Conservation (phyloP, 35 echinoderm and acorn worm genomes). For the Apostichopus parvimensis region DNA sequence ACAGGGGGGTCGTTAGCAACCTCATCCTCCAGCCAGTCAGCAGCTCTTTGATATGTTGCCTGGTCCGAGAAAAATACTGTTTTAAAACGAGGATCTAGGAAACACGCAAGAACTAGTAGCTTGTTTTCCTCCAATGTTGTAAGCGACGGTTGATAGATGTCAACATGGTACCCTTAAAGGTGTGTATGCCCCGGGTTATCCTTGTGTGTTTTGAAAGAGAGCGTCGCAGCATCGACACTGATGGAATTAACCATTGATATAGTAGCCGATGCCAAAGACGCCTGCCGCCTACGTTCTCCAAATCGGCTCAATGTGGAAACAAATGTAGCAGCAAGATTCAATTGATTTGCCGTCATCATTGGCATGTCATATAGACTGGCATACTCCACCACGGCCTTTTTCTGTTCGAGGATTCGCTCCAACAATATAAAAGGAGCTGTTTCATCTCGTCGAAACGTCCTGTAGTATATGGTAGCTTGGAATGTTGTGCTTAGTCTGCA, state of each 20-base stretch:
- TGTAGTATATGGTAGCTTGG: too few species aligned
- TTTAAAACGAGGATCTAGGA: constrained; percentile 7
- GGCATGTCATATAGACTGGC: too few species aligned
- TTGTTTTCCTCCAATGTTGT: neutral
- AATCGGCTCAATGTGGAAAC: too few species aligned
- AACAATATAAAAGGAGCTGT: too few species aligned
- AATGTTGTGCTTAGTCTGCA: too few species aligned
- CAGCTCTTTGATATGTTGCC: neutral
- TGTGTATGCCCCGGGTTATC: constrained; percentile 8
- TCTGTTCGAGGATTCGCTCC: too few species aligned
- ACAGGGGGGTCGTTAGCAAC: neutral
- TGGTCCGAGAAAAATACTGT: neutral
- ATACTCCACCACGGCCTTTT: too few species aligned
- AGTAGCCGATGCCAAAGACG: too few species aligned
- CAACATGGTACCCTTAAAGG: constrained; percentile 5
- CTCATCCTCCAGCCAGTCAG: neutral
- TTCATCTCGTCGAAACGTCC: too few species aligned
- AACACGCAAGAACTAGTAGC: neutral
- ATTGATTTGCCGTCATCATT: too few species aligned
- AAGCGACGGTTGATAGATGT: neutral
- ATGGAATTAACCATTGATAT: neutral
- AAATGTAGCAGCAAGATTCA: too few species aligned
- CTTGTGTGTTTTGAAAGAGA: neutral
- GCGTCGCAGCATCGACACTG: neutral
- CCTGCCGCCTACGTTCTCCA: too few species aligned